These are phyloP conservation scores for Pachyuromys duprasi DNA, from an alignment of 2,797 vertebrate genomes.

Conservation along the genomic window DNA sequence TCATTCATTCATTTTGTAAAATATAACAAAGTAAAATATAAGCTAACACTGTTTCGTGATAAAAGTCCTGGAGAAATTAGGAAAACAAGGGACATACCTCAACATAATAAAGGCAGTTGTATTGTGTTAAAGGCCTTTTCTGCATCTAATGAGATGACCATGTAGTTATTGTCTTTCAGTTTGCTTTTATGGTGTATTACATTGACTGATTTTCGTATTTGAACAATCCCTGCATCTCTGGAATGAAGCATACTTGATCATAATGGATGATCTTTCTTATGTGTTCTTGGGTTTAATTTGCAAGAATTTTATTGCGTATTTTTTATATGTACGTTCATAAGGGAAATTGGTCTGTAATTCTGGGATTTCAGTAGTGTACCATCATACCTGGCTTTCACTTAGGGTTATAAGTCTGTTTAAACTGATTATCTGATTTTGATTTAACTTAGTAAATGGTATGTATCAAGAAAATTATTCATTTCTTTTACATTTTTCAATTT, in stretches of 20 bases:
- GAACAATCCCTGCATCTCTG: not conserved
- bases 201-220: not conserved
- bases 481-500: no score
- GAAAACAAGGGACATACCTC: no score
- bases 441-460: no score
- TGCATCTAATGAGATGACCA: not conserved
- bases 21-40: not conserved
- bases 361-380: no score
- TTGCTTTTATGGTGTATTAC: not conserved
- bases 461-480: no score
- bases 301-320: not conserved
- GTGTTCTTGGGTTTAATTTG: not conserved
- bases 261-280: not conserved
- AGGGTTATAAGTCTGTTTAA: no score
- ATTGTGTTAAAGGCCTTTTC: not conserved
- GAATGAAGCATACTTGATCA: not conserved
- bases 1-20: not conserved
- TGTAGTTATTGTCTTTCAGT: not conserved
- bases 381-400: no score
- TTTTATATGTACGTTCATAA: no score
- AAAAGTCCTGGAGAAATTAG: no score
- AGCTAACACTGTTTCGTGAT: not conserved
- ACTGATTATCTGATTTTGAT: no score
- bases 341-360: no score
- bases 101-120: not conserved